Conservation (phyloP, 1,140 invertebrate genomes). For the Stratiolaelaps scimitus region DNA sequence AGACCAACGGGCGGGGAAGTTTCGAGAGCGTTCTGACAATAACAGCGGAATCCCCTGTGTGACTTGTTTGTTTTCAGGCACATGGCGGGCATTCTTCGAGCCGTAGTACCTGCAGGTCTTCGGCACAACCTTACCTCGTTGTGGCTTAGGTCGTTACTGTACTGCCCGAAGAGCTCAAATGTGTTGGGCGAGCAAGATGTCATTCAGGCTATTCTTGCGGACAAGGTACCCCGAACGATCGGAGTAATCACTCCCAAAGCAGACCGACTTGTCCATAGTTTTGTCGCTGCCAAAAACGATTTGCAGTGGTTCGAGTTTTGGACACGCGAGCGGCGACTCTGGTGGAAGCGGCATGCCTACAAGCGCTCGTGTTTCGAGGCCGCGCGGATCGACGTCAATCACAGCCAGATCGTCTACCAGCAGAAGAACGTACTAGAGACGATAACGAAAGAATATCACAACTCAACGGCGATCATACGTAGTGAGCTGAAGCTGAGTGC, state of each 20-base stretch:
- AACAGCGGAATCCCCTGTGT: no score
- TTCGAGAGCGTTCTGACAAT: no score
- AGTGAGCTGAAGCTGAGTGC: neutral
- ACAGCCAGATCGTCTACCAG: neutral
- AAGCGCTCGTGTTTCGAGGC: neutral
- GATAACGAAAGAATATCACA: no score
- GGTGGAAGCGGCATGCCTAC: slow-evolving; percentile 5
- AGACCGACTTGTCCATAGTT: neutral
- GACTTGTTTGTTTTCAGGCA: no score
- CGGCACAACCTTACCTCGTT: slow-evolving; percentile 10
- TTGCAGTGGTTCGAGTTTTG: slow-evolving; percentile 19
- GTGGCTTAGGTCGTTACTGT: slow-evolving; percentile 11
- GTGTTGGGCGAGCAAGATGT: neutral
- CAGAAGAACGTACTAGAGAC: neutral
- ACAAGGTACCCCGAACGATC: neutral
- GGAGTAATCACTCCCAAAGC: neutral
- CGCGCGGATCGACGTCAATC: neutral
- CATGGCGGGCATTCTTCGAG: neutral
- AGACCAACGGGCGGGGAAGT: no score
- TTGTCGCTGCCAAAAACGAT: neutral
- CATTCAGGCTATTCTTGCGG: neutral
- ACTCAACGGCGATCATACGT: neutral
- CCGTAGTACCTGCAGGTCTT: neutral
- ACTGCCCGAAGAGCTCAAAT: neutral
- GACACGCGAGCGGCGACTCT: neutral